These are phyloP conservation scores for Aix galericulata DNA, from an alignment of 2,113 vertebrate genomes.

Conservation along the genomic window DNA sequence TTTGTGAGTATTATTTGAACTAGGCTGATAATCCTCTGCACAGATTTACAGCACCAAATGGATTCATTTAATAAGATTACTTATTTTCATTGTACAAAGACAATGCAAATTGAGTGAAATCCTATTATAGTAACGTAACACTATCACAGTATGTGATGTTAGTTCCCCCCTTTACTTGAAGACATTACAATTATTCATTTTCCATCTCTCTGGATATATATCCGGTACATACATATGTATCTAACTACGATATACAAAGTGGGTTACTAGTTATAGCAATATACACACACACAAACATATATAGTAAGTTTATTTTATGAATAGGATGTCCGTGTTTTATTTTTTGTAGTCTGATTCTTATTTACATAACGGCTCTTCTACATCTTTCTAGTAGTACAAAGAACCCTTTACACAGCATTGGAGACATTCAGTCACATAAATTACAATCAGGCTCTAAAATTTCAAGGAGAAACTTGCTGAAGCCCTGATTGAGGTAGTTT, in stretches of 20 bases:
- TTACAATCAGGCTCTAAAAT: neutral
- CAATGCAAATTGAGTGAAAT: slow-evolving; percentile 1
- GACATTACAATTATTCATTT: neutral
- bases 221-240: neutral
- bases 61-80: slow-evolving; percentile 19
- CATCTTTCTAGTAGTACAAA: neutral
- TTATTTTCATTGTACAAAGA: neutral
- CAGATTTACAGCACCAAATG: neutral
- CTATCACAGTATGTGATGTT: neutral
- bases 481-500: neutral
- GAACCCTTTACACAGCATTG: neutral
- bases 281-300: neutral
- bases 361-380: neutral
- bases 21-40: neutral
- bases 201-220: neutral
- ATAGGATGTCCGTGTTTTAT: neutral
- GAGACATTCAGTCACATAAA: neutral
- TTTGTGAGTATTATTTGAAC: neutral
- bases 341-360: neutral
- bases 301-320: neutral
- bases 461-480: neutral
- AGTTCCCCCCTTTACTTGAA: neutral
- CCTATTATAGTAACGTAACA: neutral
- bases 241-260: neutral
- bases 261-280: neutral